Base-by-base conservation (phyloP, 2,797 vertebrate genomes). In the Darevskia nairensis region DNA sequence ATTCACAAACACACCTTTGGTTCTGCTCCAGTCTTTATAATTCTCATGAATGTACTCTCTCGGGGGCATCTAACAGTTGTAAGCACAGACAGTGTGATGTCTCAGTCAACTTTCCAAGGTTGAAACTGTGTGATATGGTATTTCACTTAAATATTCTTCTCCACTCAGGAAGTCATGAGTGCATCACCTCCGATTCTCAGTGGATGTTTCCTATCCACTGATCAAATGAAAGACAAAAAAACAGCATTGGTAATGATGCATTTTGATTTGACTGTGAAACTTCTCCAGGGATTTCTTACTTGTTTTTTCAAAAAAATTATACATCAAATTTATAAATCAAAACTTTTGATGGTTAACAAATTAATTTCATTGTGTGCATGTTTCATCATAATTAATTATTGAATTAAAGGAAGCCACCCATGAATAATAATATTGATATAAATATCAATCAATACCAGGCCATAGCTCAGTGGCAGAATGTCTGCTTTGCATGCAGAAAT, bases 121-220 rank as follows among this genome's bases (percentile, higher is more conserved):
- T 93, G 90, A 91, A 91, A 89, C 89, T 84, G 86, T 87, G 86
- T 91, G 91, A 93, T 92, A 91, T 90, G 91, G 93, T 94, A 92
- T 93, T 91, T 89, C 94, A 93, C 93, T 94, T 94, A 94, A 82
- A 86, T 93, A 92, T 88, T 92, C 82, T 89, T 93, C 91, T 93
- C 71, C 84, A 89, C 91, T 93, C 91, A 94, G 93, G 79, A 55
- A 93, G 84, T 94, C 89, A 82, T 83, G 88, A 50, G 82, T 90
- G 80, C 89, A 92, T 0, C 80, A 93, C 82, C 0, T 92, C 94
- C 95, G 95, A 11, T 86, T 93, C 90, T 95, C 93, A 94, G 92
- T 92, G 94, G 94, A 95, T 87, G 90, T 95, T 93, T 95, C 93
- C 92, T 92, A 92, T 89, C 92, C 89, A 82, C 88, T 88, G 88